Percentiles rank a stretch among this genome's conserved stretches.
Conservation (phyloP, 2,113 vertebrate species). For the Pelobates fuscus region DNA sequence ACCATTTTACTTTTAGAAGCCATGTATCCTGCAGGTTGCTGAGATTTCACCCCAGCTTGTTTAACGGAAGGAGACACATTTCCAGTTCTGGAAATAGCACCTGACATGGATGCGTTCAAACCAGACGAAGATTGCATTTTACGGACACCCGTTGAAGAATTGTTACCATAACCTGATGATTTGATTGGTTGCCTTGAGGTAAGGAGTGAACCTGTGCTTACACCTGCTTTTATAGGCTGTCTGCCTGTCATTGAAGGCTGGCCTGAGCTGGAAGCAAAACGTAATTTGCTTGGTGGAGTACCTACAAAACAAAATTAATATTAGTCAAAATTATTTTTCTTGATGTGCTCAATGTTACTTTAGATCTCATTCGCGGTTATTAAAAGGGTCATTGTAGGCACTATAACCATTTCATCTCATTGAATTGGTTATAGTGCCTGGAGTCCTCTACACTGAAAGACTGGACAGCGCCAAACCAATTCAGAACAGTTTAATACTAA, state of each 20-base stretch:
- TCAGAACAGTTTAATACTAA: too few relatives aligned
- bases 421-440: too few relatives aligned
- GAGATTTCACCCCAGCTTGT: conserved; percentile 58
- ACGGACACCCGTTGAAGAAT: conserved; percentile 52
- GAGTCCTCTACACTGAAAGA: too few relatives aligned
- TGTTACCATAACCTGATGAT: conserved; percentile 64
- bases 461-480: too few relatives aligned
- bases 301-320: conserved; percentile 57
- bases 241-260: conserved; percentile 73
- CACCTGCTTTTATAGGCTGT: conserved; percentile 73
- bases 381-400: too few relatives aligned
- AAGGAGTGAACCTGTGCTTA: conserved; percentile 67
- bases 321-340: too few relatives aligned
- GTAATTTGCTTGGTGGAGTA: conserved; percentile 72
- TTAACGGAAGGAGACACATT: conserved; percentile 59
- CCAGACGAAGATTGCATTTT: conserved; percentile 66
- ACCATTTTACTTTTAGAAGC: conserved; percentile 71
- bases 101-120: conserved; percentile 58
- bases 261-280: conserved; percentile 62
- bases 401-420: too few relatives aligned
- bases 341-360: too few relatives aligned
- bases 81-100: conserved; percentile 56
- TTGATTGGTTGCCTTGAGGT: conserved; percentile 68
- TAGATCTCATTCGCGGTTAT: too few relatives aligned
- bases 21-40: conserved; percentile 44